Evolutionary conservation across 2,113 vertebrate species (phyloP).

Genomic region (Marmota flaviventris): DNA sequence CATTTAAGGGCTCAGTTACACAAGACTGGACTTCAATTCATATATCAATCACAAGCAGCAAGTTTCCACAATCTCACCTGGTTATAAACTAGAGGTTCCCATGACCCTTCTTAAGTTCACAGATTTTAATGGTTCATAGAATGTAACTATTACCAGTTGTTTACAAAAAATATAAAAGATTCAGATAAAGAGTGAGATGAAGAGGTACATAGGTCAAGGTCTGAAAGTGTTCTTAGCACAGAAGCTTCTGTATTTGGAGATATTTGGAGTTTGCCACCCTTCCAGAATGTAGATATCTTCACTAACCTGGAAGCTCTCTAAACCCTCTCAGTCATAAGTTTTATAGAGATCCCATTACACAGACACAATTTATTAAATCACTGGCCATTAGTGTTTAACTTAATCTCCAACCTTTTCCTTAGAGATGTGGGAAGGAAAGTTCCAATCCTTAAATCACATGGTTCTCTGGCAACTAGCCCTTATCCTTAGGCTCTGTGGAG

Average conservation of each 20-base stretch:
- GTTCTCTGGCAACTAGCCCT: neutral
- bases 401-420: neutral
- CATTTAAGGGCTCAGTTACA: neutral
- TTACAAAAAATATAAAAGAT: neutral
- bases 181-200: neutral
- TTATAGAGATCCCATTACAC: too few relatives aligned
- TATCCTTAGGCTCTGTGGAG: neutral
- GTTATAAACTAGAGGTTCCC: neutral
- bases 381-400: neutral
- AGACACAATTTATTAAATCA: neutral
- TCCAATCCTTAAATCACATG: neutral
- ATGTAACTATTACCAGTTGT: neutral
- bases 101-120: neutral
- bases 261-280: neutral
- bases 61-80: neutral
- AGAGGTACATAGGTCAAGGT: neutral
- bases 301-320: too few relatives aligned
- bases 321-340: too few relatives aligned
- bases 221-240: neutral
- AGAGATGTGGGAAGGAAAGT: too few relatives aligned
- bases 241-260: neutral
- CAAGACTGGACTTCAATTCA: neutral
- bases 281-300: too few relatives aligned
- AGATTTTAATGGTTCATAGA: neutral
- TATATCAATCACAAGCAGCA: neutral